Conservation (phyloP, 2,888 invertebrate genomes). For the Koerneria pararmatus region DNA sequence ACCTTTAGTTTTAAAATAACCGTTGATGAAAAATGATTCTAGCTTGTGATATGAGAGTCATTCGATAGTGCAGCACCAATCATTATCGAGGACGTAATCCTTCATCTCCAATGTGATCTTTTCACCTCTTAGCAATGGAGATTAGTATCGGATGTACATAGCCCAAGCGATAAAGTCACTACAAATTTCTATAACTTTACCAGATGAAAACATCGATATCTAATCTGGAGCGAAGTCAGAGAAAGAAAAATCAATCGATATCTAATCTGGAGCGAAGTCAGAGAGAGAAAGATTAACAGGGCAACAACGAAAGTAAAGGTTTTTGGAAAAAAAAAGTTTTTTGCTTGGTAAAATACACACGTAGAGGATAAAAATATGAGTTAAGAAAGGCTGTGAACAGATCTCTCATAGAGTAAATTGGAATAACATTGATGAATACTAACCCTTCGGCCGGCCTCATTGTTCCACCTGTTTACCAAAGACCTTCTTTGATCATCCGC, state of each 20-base stretch:
- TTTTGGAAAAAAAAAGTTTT: background rate
- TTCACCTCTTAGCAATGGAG: too few species aligned
- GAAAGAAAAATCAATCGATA: background rate
- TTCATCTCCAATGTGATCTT: too few species aligned
- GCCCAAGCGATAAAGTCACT: background rate
- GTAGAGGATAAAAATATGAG: background rate
- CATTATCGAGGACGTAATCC: too few species aligned
- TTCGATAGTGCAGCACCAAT: too few species aligned
- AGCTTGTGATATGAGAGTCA: too few species aligned
- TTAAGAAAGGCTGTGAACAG: too few species aligned
- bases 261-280: background rate
- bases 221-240: background rate
- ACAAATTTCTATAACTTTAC: too few species aligned
- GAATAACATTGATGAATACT: slow-evolving; percentile 59
- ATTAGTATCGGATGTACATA: too few species aligned
- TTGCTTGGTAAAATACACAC: background rate
- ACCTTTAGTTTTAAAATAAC: too few species aligned
- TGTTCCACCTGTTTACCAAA: slow-evolving; percentile 94
- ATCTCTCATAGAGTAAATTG: too few species aligned
- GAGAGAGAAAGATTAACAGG: background rate
- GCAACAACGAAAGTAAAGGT: background rate
- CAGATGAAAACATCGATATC: background rate
- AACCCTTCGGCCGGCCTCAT: slow-evolving; percentile 93
- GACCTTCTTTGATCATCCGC: slow-evolving; percentile 76
- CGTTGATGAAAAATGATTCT: too few species aligned